Evolutionary conservation across 2,113 vertebrate genomes (phyloP), one percentile per base, ranked within the genome.

Genomic region (Dasyprocta punctata): DNA sequence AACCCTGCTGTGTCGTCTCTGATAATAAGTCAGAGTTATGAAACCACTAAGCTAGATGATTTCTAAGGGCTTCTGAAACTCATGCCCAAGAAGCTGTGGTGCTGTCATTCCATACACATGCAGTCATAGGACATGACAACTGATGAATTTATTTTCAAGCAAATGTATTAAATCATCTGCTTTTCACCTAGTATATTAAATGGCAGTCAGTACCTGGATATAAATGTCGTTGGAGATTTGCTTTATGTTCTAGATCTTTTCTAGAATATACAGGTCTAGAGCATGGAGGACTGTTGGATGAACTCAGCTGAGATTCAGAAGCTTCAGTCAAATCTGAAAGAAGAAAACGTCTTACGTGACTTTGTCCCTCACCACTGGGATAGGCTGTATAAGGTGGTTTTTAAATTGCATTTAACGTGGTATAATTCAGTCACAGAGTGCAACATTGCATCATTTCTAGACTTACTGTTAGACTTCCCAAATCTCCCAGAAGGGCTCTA

Each of bases 131-230:
- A 44, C 36, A 63, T 11, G 61, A 6, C 60, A 28, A 67, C 67
- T 44, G 11, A 75, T 16, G 17, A 13, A 77, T 41, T 82, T 52
- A 12, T 41, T 63, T 94, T 83, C 41, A 30, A 52, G 7, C n/a
- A 91, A 65, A 91, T 54, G 1, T n/a, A 54, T 65, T 61, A 75
- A 73, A 41, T 52, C 8, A 5, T 63, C 36, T 65, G 28, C 61
- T 33, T 47, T 58, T 41, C 10, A 77, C 30, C 10, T 75, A 44
- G 38, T 83, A 16, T 71, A 12, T 49, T 28, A 75, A 73, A 71
- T 26, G 49, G 11, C 28, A 80, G 58, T 86, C 58, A 30, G 13
- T 97, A 98, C 98, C 98, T 97, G 96, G 77, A 96, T 98, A 98
- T 44, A 98, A 94, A 5, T 0, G 17, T 49, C 56, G 22, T 47